Base-by-base conservation (phyloP, 2,888 invertebrate genomes). In the Pristionchus entomophagus region DNA sequence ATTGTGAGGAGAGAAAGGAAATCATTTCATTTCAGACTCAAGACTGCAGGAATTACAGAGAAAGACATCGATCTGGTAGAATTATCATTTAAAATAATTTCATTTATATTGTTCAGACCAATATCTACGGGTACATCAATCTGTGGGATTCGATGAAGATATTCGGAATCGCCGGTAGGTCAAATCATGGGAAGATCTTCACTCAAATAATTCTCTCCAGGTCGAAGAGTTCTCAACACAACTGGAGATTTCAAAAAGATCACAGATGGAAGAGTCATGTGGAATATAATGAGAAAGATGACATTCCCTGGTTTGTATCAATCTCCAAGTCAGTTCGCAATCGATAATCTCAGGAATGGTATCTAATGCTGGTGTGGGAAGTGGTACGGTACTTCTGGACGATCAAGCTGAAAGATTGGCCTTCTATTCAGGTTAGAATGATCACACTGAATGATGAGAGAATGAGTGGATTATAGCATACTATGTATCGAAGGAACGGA, bases 91-190 rank as follows among this genome's bases (percentile, higher is more conserved):
- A 5, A 6, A 8, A 12, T 8, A 26, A 19, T 69, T 6, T 35
- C 6, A 8, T 69, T 32, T 19, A 69, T 29, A 35, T 26, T 51
- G 29, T 59, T 49, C 86, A 81, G 85, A 81, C 41, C 6, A 87
- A 85, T 65, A 87, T 87, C 81, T 87, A 87, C 77, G 87, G 87
- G 0, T 87, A 87, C 77, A 80, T 87, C 59, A 56, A 77, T 26
- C 77, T 87, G 29, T 87, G 77, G 85, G 87, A 87, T 53, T 87
- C 87, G 26, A 53, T 87, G 85, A 85, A 87, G 59, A 80, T 87
- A n/a, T 91, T 91, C 86, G 89, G 88, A n/a, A 49, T 92, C n/a
- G 91, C 91, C 10, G 91, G 83, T 84, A 12, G n/a, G 14, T 78
- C 5, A n/a, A 10, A 80, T 80, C 29, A 26, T 45, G 17, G 86